Percentiles rank a stretch among this genome's conserved stretches.
phyloP scores from a whole-genome alignment of 2,797 vertebrate species.

The Sebastes miniatus region DNA sequence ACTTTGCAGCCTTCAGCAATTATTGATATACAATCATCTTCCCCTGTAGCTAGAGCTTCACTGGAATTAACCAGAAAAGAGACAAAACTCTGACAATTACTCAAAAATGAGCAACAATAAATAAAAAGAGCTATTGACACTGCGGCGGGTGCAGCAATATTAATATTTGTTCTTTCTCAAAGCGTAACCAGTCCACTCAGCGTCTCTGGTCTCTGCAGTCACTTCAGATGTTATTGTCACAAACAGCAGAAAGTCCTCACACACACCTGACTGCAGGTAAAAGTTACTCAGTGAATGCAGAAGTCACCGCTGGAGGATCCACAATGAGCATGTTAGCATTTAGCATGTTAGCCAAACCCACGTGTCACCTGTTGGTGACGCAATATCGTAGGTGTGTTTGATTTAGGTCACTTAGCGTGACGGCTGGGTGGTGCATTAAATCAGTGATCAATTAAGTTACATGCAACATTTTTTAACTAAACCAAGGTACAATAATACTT shows the following conservation, averaged over 20 bases:
- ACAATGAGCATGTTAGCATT: background rate
- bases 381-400: background rate
- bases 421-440: background rate
- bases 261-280: background rate
- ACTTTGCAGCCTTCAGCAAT: background rate
- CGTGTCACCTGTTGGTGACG: background rate
- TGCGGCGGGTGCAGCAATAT: background rate
- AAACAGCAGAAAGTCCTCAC: background rate
- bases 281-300: background rate
- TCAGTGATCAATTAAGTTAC: background rate
- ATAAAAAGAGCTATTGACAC: background rate
- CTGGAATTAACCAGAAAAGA: background rate
- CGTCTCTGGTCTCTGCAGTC: background rate
- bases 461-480: background rate
- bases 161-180: background rate
- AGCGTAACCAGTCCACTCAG: background rate
- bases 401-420: background rate
- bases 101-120: background rate
- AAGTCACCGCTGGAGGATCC: background rate
- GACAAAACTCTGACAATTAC: background rate
- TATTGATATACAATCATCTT: background rate
- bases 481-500: background rate
- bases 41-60: background rate
- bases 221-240: background rate
- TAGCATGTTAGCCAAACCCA: background rate